These are phyloP conservation scores for Pteruthius melanotis DNA, from an alignment of 2,113 vertebrate species.

Conservation along the genomic window DNA sequence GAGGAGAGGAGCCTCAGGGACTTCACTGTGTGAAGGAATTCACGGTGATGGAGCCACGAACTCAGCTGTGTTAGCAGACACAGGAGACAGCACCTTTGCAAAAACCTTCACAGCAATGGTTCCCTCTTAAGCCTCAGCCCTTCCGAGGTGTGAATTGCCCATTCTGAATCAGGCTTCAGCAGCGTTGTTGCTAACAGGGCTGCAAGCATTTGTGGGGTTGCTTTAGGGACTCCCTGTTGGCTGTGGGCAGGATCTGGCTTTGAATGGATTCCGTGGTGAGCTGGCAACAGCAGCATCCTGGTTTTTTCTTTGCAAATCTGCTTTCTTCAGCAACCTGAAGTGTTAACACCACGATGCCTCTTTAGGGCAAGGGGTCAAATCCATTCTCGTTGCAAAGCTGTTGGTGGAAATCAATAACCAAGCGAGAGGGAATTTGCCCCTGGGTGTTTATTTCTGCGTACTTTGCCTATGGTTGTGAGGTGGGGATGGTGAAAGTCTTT, in stretches of 20 bases:
- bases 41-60: background rate
- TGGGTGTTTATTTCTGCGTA: background rate
- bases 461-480: background rate
- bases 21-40: background rate
- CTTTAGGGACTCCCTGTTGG: background rate
- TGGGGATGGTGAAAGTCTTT: background rate
- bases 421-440: background rate
- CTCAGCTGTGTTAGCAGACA: background rate
- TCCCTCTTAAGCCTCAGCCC: background rate
- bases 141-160: background rate
- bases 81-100: background rate
- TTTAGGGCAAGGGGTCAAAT: background rate
- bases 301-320: background rate
- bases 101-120: background rate
- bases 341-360: background rate
- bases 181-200: fast-evolving
- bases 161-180: background rate
- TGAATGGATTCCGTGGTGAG: background rate
- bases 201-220: background rate
- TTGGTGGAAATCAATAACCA: background rate
- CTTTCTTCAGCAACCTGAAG: background rate
- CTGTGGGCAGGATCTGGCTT: background rate
- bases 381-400: background rate
- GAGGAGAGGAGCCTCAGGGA: background rate
- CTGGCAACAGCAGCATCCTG: background rate